Conservation (phyloP, 2,797 vertebrate genomes). For the Myotis planiceps region DNA sequence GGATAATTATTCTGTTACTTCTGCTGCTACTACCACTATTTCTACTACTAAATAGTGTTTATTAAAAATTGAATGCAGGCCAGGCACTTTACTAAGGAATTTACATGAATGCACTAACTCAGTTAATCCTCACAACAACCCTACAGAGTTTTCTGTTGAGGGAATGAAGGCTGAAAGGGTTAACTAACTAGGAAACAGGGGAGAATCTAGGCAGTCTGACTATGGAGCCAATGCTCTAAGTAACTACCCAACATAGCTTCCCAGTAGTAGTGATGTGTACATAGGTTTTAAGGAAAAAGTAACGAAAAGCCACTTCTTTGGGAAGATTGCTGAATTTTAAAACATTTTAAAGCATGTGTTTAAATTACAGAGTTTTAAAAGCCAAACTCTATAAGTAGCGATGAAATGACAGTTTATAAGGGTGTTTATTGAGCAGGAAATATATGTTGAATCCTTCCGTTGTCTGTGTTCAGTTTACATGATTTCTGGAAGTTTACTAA, state of each 20-base stretch:
- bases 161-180: not conserved
- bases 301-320: not conserved
- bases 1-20: not conserved
- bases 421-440: not conserved
- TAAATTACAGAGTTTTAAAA: conserved; percentile 1
- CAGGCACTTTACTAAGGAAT: not conserved
- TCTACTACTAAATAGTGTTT: not conserved
- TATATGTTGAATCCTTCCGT: not conserved
- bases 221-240: not conserved
- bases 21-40: not conserved
- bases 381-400: not conserved
- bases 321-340: not conserved
- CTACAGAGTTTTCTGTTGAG: not conserved
- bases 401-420: not conserved
- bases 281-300: not conserved
- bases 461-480: not conserved
- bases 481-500: conserved; percentile 9
- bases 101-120: not conserved
- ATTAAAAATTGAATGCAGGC: not conserved
- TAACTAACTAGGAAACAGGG: not conserved
- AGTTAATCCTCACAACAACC: not conserved
- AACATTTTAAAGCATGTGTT: not conserved
- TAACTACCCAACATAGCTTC: not conserved
- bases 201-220: no score
- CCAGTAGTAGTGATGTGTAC: no score